These are phyloP conservation scores for Phyllotreta striolata DNA, from an alignment of 2,888 invertebrate species.

Conservation along the genomic window DNA sequence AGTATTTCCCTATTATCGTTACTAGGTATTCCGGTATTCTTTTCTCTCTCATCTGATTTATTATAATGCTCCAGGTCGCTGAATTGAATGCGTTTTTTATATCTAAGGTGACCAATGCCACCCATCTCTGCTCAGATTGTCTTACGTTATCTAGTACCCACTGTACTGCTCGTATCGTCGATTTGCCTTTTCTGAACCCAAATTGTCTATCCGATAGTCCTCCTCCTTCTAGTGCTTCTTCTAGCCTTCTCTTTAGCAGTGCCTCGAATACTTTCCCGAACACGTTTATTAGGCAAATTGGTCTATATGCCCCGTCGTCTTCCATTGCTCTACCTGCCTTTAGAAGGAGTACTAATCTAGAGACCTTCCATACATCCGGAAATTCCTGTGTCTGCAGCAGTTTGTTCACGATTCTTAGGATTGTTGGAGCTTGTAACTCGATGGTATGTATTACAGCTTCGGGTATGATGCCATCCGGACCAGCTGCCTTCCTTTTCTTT, in stretches of 20 bases:
- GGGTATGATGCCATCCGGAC: slow-evolving; percentile 41
- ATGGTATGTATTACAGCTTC: slow-evolving; percentile 35
- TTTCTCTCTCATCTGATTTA: too few species aligned
- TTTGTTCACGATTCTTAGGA: too few species aligned
- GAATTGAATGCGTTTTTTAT: too few species aligned
- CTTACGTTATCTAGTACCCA: too few species aligned
- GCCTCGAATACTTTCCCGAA: slow-evolving; percentile 30
- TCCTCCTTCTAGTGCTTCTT: slow-evolving; percentile 22
- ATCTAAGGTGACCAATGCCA: too few species aligned
- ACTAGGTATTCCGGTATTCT: too few species aligned
- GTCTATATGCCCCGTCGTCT: slow-evolving; percentile 26
- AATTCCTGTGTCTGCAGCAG: slow-evolving; percentile 17
- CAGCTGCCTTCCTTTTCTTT: slow-evolving; percentile 40
- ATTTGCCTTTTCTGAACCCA: slow-evolving; percentile 33
- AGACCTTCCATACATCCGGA: slow-evolving; percentile 41
- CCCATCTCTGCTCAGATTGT: too few species aligned
- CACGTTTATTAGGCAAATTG: slow-evolving; percentile 35
- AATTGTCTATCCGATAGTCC: slow-evolving; percentile 25
- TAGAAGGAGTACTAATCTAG: slow-evolving; percentile 38
- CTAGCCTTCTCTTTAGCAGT: slow-evolving; percentile 4
- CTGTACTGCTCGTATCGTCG: too few species aligned
- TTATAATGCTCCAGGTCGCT: too few species aligned
- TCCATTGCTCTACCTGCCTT: slow-evolving; percentile 15
- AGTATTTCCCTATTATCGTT: too few species aligned
- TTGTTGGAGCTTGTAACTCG: too few species aligned